Conservation (phyloP, 2,888 invertebrate genomes). For the Mesorhabditis belari region DNA sequence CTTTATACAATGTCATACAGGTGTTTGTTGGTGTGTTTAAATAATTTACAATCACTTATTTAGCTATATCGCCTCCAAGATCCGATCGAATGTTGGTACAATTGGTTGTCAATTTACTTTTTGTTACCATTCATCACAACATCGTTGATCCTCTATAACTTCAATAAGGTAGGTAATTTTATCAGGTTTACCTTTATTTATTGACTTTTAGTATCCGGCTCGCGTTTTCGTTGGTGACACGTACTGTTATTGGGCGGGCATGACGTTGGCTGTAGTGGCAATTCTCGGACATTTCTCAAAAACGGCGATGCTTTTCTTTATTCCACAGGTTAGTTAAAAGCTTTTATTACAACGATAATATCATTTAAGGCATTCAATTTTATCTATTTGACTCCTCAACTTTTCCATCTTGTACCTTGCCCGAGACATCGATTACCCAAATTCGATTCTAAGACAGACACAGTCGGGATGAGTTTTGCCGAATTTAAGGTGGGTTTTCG, state of each 20-base stretch:
- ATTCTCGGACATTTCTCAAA: slow-evolving; percentile 98
- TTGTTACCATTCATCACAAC: slow-evolving; percentile 87
- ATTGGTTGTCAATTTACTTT: slow-evolving; percentile 80
- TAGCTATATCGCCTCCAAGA: too few species aligned
- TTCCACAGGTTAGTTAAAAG: slow-evolving; percentile 69
- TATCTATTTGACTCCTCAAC: slow-evolving; percentile 86
- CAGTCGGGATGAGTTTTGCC: slow-evolving; percentile 71
- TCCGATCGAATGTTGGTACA: too few species aligned
- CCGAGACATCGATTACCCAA: slow-evolving; percentile 91
- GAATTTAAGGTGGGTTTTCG: too few species aligned
- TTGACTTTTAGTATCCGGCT: slow-evolving; percentile 65
- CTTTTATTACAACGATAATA: too few species aligned
- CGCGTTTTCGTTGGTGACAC: slow-evolving; percentile 96
- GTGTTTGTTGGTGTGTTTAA: too few species aligned
- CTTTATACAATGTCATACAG: too few species aligned
- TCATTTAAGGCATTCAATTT: slow-evolving; percentile 65
- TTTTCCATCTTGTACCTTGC: slow-evolving; percentile 90
- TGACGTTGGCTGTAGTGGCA: slow-evolving; percentile 98
- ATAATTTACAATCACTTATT: too few species aligned
- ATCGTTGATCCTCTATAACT: slow-evolving; percentile 75
- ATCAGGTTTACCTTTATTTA: background rate
- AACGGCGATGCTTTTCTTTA: slow-evolving; percentile 88
- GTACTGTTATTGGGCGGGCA: slow-evolving; percentile 96
- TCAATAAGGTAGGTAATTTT: slow-evolving; percentile 62
- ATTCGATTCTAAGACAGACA: slow-evolving; percentile 63